Base-by-base conservation (phyloP, 2,888 invertebrate species). In the Piscicola geometra region DNA sequence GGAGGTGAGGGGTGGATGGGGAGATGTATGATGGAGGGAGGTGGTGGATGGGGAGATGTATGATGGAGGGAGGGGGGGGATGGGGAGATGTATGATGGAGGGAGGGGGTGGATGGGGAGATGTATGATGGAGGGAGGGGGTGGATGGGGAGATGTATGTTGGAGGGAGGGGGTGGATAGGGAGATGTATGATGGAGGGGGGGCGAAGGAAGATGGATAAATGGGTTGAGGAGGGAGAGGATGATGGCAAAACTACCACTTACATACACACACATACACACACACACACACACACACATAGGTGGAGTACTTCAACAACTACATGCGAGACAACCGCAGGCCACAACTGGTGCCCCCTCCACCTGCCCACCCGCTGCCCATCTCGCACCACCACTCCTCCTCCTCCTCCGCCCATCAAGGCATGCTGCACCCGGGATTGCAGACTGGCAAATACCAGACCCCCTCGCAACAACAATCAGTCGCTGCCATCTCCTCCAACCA, bases 251-350 rank as follows among this genome's bases (percentile, higher is more conserved):
- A n/a, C n/a, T n/a, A n/a, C n/a, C n/a, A n/a, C n/a, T n/a, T n/a
- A n/a, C n/a, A n/a, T n/a, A n/a, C n/a, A n/a, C n/a, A n/a, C n/a
- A n/a, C n/a, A n/a, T n/a, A n/a, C n/a, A n/a, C n/a, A n/a, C n/a
- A n/a, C n/a, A n/a, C n/a, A n/a, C n/a, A n/a, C 50, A 67, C 56
- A 70, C 70, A 71, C 64, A 70, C 36, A 50, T 60, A 70, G 18
- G 52, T 30, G 28, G 50, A 50, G 33, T n/a, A 60, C 75, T 35
- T 50, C 32, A 99, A 99, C 87, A 96, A 96, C 86, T 99, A 97
- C 87, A 83, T 90, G 82, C 89, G 90, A 81, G 99, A 99, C 88
- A 91, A 93, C 3, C 94, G 95, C 82, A 89, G 98, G 69, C 98
- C 98, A 9, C 93, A 93, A 86, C 88, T 96, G 81, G 92, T 94